Evolutionary conservation across 1,140 invertebrate species (phyloP).

Genomic region (Nymphalis io): DNA sequence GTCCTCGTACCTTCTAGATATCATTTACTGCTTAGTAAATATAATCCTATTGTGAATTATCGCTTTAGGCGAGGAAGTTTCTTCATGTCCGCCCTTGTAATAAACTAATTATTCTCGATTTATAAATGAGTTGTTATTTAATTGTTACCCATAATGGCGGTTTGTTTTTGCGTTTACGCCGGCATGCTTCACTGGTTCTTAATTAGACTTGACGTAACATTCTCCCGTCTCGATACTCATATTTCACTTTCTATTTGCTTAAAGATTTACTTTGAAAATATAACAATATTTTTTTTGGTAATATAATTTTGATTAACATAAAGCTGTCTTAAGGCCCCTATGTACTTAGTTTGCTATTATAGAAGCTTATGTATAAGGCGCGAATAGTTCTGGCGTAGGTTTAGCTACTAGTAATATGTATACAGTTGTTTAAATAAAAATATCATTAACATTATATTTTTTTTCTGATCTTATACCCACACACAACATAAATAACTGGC

Average conservation of each 20-base stretch:
- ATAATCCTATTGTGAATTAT: neutral
- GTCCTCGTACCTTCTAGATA: no score
- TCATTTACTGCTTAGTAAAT: no score
- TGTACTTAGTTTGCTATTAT: no score
- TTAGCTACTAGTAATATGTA: no score
- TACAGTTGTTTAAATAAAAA: no score
- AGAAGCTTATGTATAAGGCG: no score
- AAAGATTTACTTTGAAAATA: conserved; percentile 1
- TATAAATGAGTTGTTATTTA: conserved; percentile 26
- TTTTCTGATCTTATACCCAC: no score
- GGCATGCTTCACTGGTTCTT: conserved; percentile 38
- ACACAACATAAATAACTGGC: no score
- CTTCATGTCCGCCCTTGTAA: conserved; percentile 2
- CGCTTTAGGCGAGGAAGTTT: neutral
- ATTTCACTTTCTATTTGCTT: conserved; percentile 41
- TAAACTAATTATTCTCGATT: conserved; percentile 1
- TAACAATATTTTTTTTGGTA: neutral
- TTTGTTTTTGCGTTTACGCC: conserved; percentile 38
- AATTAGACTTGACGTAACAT: conserved; percentile 44
- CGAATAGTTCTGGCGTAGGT: no score
- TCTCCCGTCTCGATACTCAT: conserved; percentile 19
- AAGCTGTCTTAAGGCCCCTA: no score
- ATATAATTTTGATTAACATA: neutral
- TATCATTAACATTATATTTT: no score
- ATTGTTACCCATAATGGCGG: conserved; percentile 34